Percentiles rank a stretch among this genome's conserved stretches.
Evolutionary conservation across 2,113 vertebrate species (phyloP).

Genomic region (Sarotherodon lohbergeri): DNA sequence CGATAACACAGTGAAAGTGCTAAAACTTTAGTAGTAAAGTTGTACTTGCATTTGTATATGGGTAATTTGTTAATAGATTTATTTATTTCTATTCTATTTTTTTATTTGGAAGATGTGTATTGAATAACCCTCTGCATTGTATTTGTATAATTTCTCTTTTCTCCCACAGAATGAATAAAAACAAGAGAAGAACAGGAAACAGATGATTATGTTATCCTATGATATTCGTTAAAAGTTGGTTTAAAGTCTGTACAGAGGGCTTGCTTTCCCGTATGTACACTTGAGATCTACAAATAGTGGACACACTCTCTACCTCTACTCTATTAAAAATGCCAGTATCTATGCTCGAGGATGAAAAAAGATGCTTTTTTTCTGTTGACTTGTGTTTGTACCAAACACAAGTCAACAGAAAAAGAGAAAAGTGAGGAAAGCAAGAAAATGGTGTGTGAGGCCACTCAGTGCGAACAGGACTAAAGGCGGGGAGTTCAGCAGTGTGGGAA

Average conservation of each 20-base stretch:
- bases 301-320: not conserved
- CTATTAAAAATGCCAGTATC: not conserved
- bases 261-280: not conserved
- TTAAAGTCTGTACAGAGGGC: not conserved
- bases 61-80: not conserved
- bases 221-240: not conserved
- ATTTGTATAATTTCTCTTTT: not conserved
- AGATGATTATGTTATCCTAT: not conserved
- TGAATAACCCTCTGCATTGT: not conserved
- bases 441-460: not conserved
- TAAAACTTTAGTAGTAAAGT: not conserved
- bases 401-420: not conserved
- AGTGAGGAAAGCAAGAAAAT: not conserved
- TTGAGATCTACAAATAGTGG: not conserved
- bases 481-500: not conserved
- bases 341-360: not conserved
- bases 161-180: not conserved
- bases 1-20: fast-evolving
- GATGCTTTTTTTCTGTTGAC: not conserved
- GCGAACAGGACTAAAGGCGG: not conserved
- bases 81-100: not conserved
- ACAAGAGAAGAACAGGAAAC: not conserved
- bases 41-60: not conserved
- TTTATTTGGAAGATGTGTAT: not conserved
- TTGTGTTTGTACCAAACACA: not conserved